phyloP scores from a whole-genome alignment of 2,888 invertebrate species.

The Hyppa rectilinea region DNA sequence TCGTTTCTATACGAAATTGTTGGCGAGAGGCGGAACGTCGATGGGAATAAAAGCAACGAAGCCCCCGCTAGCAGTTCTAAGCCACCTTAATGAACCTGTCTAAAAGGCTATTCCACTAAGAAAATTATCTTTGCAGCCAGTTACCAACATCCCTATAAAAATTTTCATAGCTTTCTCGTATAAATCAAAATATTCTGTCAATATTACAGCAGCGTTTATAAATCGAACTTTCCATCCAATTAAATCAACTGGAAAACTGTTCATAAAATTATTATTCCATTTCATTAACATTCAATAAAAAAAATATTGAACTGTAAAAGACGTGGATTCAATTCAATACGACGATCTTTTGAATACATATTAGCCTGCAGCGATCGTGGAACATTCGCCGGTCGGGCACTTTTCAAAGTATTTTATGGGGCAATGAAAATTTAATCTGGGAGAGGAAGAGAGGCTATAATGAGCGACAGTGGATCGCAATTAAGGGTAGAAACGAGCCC shows the following conservation, averaged over 20 bases:
- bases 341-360: conserved; percentile 48
- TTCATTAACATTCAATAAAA: conserved; percentile 31
- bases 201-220: not conserved
- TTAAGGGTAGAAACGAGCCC: conserved; percentile 67
- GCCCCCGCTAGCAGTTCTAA: conserved; percentile 70
- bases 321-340: conserved; percentile 36
- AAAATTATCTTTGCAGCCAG: conserved; percentile 70
- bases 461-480: conserved; percentile 74
- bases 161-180: conserved; percentile 10
- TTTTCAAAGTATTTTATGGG: conserved; percentile 69
- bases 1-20: conserved; percentile 42
- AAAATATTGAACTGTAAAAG: conserved; percentile 35
- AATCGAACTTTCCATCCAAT: conserved; percentile 1
- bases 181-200: not conserved
- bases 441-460: conserved; percentile 63
- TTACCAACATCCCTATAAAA: conserved; percentile 62
- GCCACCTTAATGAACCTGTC: conserved; percentile 79
- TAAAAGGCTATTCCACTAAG: conserved; percentile 72
- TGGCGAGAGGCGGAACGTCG: conserved; percentile 60
- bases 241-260: conserved; percentile 1
- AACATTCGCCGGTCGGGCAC: conserved; percentile 60
- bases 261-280: conserved; percentile 29
- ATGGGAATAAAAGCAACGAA: conserved; percentile 71
- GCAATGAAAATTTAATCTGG: conserved; percentile 73
- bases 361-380: conserved; percentile 50